Evolutionary conservation across 2,113 vertebrate genomes (phyloP).

Genomic region (Anser cygnoides): DNA sequence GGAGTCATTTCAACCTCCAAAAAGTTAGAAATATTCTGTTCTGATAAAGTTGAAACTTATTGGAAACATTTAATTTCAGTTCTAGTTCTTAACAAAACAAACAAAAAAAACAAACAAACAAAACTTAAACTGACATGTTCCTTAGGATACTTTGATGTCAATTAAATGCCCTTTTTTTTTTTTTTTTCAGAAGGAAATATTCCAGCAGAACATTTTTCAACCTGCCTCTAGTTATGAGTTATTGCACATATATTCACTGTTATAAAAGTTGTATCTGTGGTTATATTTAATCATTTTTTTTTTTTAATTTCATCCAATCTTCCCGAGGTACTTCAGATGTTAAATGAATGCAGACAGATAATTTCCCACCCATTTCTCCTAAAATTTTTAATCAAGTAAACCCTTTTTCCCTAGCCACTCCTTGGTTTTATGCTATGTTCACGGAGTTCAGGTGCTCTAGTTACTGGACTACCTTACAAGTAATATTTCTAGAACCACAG

Average conservation of each 20-base stretch:
- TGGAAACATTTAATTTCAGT: conserved; percentile 20
- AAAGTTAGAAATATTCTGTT: conserved; percentile 57
- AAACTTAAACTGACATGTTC: conserved; percentile 28
- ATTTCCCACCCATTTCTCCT: background rate
- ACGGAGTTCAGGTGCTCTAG: background rate
- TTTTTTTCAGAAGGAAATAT: conserved; percentile 24
- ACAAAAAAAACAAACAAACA: background rate
- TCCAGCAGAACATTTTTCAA: conserved; percentile 28
- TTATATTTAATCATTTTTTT: conserved; percentile 38
- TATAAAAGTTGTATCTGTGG: conserved; percentile 6
- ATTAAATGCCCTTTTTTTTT: background rate
- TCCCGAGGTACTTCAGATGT: background rate
- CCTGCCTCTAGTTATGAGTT: conserved; percentile 11
- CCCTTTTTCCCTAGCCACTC: background rate
- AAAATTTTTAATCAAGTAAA: background rate
- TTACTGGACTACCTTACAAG: background rate
- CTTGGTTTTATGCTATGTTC: background rate
- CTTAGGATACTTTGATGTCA: conserved; percentile 27
- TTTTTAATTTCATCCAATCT: conserved; percentile 32
- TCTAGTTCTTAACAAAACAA: background rate
- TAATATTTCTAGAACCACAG: background rate
- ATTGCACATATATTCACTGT: background rate
- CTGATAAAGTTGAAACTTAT: conserved; percentile 39
- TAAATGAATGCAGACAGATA: background rate
- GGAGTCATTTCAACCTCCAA: conserved; percentile 27